Conservation (phyloP, 92 coral and sea anemone species). For the Zoanthus gigantus region DNA sequence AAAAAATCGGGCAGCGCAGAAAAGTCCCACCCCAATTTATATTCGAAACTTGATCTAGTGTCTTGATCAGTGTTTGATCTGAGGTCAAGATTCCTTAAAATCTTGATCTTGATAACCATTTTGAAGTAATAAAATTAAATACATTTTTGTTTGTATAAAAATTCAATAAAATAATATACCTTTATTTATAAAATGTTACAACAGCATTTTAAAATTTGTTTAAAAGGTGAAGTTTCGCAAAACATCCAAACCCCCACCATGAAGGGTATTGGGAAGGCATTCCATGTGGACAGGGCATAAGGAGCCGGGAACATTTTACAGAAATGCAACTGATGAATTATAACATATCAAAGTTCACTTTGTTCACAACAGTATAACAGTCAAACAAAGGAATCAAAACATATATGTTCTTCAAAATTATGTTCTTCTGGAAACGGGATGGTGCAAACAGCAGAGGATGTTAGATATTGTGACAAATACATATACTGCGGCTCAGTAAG, state of each 20-base stretch:
- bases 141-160: background rate
- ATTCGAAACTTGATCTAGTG: background rate
- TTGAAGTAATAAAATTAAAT: background rate
- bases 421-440: conserved; percentile 5
- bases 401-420: background rate
- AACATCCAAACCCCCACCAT: background rate
- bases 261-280: background rate
- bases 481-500: background rate
- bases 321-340: background rate
- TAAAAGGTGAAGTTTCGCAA: background rate
- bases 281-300: background rate
- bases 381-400: conserved; percentile 4
- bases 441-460: background rate
- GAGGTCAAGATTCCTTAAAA: conserved; percentile 5
- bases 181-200: background rate
- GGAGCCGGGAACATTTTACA: conserved; percentile 9
- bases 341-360: conserved; percentile 2
- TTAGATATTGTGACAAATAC: background rate
- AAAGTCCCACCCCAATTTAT: conserved; percentile 3
- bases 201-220: background rate
- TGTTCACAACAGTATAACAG: conserved; percentile 1
- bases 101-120: conserved; percentile 6
- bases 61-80: background rate
- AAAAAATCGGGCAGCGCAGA: background rate
- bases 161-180: background rate